phyloP scores from a whole-genome alignment of 2,888 invertebrate species.

The Drosophila merina region DNA sequence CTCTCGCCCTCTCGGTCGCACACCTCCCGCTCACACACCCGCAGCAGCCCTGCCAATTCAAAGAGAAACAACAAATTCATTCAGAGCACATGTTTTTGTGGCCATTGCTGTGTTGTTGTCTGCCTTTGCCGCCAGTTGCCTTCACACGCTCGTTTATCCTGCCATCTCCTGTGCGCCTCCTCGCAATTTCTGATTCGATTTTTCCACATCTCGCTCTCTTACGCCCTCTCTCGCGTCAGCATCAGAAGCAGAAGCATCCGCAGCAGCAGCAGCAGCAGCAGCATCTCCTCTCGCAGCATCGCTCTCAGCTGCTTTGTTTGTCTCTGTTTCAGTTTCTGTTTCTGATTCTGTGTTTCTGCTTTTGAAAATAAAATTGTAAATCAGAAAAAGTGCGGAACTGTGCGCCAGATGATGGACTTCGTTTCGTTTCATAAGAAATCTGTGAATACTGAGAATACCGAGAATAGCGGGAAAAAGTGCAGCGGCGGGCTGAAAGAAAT shows the following conservation, averaged over 20 bases:
- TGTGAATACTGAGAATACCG: neutral
- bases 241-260: neutral
- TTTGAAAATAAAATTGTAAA: slow-evolving; percentile 46
- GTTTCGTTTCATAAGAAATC: slow-evolving; percentile 15
- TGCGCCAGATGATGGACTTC: slow-evolving; percentile 57
- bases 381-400: slow-evolving; percentile 27
- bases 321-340: slow-evolving; percentile 12
- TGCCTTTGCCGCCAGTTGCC: slow-evolving; percentile 18
- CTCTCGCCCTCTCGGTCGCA: slow-evolving; percentile 30
- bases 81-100: slow-evolving; percentile 75
- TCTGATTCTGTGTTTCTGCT: slow-evolving; percentile 11
- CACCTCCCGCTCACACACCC: too few relatives aligned
- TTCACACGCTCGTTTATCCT: slow-evolving; percentile 70
- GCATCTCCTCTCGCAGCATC: slow-evolving; percentile 28
- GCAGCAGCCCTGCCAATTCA: slow-evolving; percentile 43
- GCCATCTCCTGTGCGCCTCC: slow-evolving; percentile 49
- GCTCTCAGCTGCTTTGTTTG: slow-evolving; percentile 66
- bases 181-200: slow-evolving; percentile 71
- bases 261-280: slow-evolving; percentile 13
- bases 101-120: slow-evolving; percentile 39
- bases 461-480: neutral
- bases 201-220: slow-evolving; percentile 50
- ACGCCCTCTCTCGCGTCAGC: slow-evolving; percentile 1
- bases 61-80: slow-evolving; percentile 49
- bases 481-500: slow-evolving; percentile 27